Conservation (phyloP, 2,888 invertebrate species). For the Caenorhabditis parvicauda region DNA sequence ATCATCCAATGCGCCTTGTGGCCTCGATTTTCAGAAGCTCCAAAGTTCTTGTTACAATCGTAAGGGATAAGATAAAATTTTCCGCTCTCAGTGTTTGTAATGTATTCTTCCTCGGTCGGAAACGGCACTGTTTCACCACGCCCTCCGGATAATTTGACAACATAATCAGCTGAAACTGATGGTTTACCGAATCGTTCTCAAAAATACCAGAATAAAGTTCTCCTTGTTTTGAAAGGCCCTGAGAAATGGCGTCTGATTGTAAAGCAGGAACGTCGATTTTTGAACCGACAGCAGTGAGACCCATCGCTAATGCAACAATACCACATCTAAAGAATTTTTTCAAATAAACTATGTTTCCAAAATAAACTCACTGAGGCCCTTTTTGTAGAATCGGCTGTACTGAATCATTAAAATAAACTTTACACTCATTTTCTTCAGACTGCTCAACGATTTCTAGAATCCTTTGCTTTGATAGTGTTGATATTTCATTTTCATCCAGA, state of each 20-base stretch:
- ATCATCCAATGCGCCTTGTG: constrained; percentile 55
- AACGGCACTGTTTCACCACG: constrained; percentile 15
- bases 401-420: too few species aligned
- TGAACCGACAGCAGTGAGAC: constrained; percentile 19
- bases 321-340: constrained; percentile 28
- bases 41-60: constrained; percentile 57
- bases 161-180: constrained; percentile 29
- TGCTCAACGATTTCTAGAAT: too few species aligned
- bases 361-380: constrained; percentile 17
- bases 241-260: constrained; percentile 69
- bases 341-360: neutral
- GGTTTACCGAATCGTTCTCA: neutral
- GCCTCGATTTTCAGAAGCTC: constrained; percentile 42
- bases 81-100: constrained; percentile 10
- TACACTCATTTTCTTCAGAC: too few species aligned
- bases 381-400: constrained; percentile 16
- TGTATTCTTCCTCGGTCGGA: constrained; percentile 12
- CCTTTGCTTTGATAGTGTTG: too few species aligned
- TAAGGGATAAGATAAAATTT: constrained; percentile 47
- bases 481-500: too few species aligned
- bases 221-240: constrained; percentile 77
- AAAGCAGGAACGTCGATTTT: constrained; percentile 67
- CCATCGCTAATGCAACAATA: constrained; percentile 30
- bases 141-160: constrained; percentile 20
- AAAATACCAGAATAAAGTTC: constrained; percentile 71